Evolutionary conservation across 2,113 vertebrate species (phyloP), one percentile per base, ranked within the genome.

Genomic region (Pomatostomus ruficeps): DNA sequence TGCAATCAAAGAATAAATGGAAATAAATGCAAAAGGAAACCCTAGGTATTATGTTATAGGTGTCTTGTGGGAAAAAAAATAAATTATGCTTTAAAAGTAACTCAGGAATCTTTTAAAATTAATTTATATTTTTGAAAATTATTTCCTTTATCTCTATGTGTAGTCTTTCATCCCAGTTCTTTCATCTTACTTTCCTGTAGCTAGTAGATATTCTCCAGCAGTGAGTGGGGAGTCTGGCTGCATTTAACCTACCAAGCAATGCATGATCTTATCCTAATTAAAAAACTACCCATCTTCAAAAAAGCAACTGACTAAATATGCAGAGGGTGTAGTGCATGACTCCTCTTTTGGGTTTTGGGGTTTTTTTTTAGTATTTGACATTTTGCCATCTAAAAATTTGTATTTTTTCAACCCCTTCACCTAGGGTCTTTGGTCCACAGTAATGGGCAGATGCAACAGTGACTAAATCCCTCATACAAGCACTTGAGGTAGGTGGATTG

Each of bases 261-360:
- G 8, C 1, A 4, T 46, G 14, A 22, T 68, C 48, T 85, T 49
- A 72, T n/a, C 23, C 12, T 82, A 40, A 48, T 35, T 29, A 49
- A 82, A 78, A 58, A 81, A 20, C n/a, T 62, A 45, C 11, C 9
- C 28, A 23, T 19, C 29, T 55, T 58, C 15, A 72, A 24, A 76
- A 71, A 45, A 78, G 3, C 4, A 45, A 12, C 21, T 49, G 15
- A n/a, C 17, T 74, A 26, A 48, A 48, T 61, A 26, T 40, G 42
- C 7, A 18, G 9, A 1, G 2, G 6, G 11, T 26, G 35, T 16
- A 59, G 9, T 29, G 16, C 6, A 20, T 7, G 8, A 1, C 5
- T 49, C 3, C 19, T 21, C 63, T 23, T 38, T 33, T 2, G 5
- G 5, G 7, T 3, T 11, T 18, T 28, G 33, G 7, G 2, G 0